phyloP scores from a whole-genome alignment of 2,113 vertebrate genomes.

The Oncorhynchus keta region DNA sequence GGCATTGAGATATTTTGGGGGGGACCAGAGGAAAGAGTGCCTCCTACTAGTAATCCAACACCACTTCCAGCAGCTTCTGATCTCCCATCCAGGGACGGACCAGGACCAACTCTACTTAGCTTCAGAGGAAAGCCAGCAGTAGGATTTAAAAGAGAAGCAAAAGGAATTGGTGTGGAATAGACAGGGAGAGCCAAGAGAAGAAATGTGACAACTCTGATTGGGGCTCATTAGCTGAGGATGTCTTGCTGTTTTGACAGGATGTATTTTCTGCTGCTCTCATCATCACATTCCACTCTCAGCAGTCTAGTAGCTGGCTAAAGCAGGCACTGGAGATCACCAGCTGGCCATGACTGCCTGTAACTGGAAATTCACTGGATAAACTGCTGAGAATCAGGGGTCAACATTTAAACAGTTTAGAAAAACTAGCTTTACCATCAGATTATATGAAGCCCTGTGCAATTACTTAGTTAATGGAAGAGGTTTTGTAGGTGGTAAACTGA shows the following conservation, averaged over 20 bases:
- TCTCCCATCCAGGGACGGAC: too few relatives aligned
- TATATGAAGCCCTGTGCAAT: not conserved
- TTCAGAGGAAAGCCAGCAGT: too few relatives aligned
- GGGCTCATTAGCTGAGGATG: constrained; percentile 25
- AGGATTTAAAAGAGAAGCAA: not conserved
- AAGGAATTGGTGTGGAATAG: too few relatives aligned
- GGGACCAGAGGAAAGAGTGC: too few relatives aligned
- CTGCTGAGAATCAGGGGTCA: not conserved
- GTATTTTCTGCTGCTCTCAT: constrained; percentile 24
- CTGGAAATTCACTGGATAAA: constrained; percentile 2
- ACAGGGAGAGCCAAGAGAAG: not conserved
- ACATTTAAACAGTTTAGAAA: not conserved
- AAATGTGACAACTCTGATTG: not conserved
- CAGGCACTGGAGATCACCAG: constrained; percentile 33
- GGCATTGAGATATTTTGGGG: too few relatives aligned
- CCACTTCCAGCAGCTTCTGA: too few relatives aligned
- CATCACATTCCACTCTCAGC: constrained; percentile 27
- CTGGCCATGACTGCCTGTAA: constrained; percentile 24
- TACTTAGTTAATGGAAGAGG: not conserved
- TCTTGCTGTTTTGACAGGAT: constrained; percentile 27
- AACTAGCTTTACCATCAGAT: not conserved
- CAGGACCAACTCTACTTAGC: too few relatives aligned
- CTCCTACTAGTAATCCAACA: too few relatives aligned
- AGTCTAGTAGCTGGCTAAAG: constrained; percentile 32
- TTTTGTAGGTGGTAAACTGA: constrained; percentile 5